Conservation (phyloP, 2,888 invertebrate genomes). For the Lithodes maja region DNA sequence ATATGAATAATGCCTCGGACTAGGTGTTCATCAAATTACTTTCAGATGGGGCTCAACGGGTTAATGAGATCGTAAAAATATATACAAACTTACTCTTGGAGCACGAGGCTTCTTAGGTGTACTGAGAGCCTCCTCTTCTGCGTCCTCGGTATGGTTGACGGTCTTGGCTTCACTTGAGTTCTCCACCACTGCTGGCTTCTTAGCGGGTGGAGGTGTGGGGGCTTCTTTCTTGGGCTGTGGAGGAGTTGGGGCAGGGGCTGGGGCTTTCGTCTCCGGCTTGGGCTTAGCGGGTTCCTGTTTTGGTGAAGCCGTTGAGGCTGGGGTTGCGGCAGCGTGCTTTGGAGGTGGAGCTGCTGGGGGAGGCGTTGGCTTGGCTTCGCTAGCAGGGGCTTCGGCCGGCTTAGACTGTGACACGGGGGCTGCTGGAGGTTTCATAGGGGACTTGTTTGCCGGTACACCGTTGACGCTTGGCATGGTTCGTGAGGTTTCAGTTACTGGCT, state of each 20-base stretch:
- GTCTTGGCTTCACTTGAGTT: conserved; percentile 38
- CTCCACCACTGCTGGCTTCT: conserved; percentile 19
- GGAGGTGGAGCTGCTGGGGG: conserved; percentile 23
- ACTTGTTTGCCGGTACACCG: conserved; percentile 61
- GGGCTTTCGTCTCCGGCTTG: background rate
- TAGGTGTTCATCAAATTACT: no score
- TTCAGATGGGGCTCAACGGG: no score
- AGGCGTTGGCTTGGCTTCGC: conserved; percentile 41
- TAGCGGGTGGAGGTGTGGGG: background rate
- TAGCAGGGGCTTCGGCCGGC: conserved; percentile 37
- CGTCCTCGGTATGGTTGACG: conserved; percentile 46
- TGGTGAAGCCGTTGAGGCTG: conserved; percentile 11
- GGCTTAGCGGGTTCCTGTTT: background rate
- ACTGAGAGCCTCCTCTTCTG: conserved; percentile 3
- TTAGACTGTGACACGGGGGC: conserved; percentile 28
- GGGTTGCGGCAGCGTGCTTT: background rate
- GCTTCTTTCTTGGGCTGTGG: conserved; percentile 51
- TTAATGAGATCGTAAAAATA: no score
- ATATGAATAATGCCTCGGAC: no score
- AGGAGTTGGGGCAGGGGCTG: conserved; percentile 24
- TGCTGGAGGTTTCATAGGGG: conserved; percentile 32
- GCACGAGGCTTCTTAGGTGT: conserved; percentile 57
- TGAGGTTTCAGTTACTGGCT: conserved; percentile 38
- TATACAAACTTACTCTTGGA: conserved; percentile 48
- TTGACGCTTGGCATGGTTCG: conserved; percentile 63